Percentiles rank a stretch among this genome's conserved stretches.
These are phyloP conservation scores for Pollimyrus isidori DNA, from an alignment of 2,113 vertebrate species.

Conservation along the genomic window DNA sequence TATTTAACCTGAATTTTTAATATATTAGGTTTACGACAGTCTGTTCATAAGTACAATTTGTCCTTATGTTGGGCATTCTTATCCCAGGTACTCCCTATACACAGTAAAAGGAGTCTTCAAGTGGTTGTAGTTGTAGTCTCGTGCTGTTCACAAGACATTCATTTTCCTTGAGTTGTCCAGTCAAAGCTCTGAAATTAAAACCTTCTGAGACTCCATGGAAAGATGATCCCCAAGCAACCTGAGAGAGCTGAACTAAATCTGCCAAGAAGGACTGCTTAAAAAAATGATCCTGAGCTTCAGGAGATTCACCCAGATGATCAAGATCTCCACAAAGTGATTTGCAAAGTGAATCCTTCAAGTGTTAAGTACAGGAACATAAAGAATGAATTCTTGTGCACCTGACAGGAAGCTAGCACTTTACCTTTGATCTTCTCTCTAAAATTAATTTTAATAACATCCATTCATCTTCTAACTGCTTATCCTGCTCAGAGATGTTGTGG, in stretches of 20 bases:
- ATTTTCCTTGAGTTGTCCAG: background rate
- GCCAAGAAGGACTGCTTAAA: background rate
- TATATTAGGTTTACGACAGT: background rate
- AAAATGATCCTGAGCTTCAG: background rate
- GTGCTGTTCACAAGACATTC: background rate
- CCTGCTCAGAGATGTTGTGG: background rate
- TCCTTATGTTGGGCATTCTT: background rate
- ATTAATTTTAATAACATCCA: conserved; percentile 1
- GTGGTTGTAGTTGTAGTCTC: background rate
- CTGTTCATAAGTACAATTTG: background rate
- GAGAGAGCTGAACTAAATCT: background rate
- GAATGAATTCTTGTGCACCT: background rate
- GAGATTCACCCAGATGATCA: background rate
- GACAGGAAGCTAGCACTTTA: background rate
- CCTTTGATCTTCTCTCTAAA: background rate
- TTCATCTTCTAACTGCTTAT: background rate
- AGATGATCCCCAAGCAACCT: background rate
- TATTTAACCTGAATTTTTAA: background rate
- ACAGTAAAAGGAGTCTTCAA: background rate
- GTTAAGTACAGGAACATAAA: background rate
- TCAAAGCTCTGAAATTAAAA: background rate
- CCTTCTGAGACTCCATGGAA: background rate
- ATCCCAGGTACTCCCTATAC: background rate
- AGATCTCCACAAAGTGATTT: background rate
- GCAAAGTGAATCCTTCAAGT: background rate